phyloP scores from a whole-genome alignment of 2,113 vertebrate genomes.

The Polypterus senegalus region DNA sequence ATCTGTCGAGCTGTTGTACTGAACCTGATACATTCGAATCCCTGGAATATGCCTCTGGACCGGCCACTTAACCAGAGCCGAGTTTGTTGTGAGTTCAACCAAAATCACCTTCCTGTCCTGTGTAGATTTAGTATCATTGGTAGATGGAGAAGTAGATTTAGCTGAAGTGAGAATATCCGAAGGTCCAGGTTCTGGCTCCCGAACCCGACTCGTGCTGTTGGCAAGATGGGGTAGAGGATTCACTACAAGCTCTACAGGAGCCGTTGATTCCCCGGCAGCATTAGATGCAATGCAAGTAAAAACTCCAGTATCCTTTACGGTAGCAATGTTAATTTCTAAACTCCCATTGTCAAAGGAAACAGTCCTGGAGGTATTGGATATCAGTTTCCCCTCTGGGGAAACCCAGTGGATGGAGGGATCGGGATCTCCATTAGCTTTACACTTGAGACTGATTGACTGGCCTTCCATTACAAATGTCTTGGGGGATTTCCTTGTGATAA shows the following conservation, averaged over 20 bases:
- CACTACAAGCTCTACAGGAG: conserved; percentile 65
- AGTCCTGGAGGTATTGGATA: conserved; percentile 71
- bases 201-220: conserved; percentile 76
- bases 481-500: conserved; percentile 72
- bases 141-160: conserved; percentile 43
- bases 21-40: conserved; percentile 85
- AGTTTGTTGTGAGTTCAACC: conserved; percentile 74
- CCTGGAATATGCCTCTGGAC: conserved; percentile 57
- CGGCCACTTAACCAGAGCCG: conserved; percentile 78
- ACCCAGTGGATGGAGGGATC: conserved; percentile 89
- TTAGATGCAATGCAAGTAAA: conserved; percentile 93
- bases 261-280: conserved; percentile 79
- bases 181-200: conserved; percentile 55
- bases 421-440: conserved; percentile 83
- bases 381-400: conserved; percentile 69
- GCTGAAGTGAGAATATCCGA: conserved; percentile 81
- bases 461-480: conserved; percentile 50
- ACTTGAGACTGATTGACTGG: conserved; percentile 65
- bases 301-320: conserved; percentile 54
- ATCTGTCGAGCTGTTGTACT: conserved; percentile 84
- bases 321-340: conserved; percentile 63
- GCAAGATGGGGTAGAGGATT: conserved; percentile 57
- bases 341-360: conserved; percentile 76
- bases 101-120: conserved; percentile 56
- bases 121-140: conserved; percentile 42